A percentile compares a stretch with the other conserved stretches of the same genome.
Conservation (phyloP, 2,113 vertebrate genomes). For the Formicarius rufipectus region DNA sequence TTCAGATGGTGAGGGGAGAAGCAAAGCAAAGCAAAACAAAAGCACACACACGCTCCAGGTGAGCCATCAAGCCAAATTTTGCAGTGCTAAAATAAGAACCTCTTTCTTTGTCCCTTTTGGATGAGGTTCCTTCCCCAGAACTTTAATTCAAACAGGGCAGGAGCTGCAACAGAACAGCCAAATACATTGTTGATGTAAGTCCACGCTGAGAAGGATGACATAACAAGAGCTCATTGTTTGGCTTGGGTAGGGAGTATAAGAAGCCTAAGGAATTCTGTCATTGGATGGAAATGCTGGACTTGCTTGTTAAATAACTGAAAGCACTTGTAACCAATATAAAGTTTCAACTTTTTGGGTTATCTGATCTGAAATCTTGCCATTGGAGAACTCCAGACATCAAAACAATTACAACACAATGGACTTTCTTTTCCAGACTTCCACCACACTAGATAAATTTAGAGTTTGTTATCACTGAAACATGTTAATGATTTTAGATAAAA, state of each 20-base stretch:
- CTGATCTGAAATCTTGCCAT: conserved; percentile 20
- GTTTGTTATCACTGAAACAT: neutral
- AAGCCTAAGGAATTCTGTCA: neutral
- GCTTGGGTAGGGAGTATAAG: neutral
- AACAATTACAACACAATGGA: conserved; percentile 8
- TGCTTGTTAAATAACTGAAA: conserved; percentile 11
- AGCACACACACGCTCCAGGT: neutral
- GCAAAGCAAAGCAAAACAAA: neutral
- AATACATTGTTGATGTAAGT: neutral
- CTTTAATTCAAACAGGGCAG: neutral
- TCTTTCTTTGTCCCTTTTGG: neutral
- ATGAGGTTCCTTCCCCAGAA: neutral
- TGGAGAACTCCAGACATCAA: conserved; percentile 9
- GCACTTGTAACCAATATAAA: neutral
- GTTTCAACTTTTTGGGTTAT: neutral
- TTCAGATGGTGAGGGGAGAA: neutral
- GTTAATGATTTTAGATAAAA: conserved; percentile 33
- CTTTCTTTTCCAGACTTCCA: neutral
- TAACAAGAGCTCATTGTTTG: neutral
- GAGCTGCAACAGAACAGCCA: neutral
- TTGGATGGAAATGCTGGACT: neutral
- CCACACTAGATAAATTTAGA: neutral
- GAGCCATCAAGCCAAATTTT: neutral
- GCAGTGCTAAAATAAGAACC: neutral
- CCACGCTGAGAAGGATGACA: neutral